Evolutionary conservation across 2,797 vertebrate species (phyloP).

Genomic region (Lateolabrax maculatus): DNA sequence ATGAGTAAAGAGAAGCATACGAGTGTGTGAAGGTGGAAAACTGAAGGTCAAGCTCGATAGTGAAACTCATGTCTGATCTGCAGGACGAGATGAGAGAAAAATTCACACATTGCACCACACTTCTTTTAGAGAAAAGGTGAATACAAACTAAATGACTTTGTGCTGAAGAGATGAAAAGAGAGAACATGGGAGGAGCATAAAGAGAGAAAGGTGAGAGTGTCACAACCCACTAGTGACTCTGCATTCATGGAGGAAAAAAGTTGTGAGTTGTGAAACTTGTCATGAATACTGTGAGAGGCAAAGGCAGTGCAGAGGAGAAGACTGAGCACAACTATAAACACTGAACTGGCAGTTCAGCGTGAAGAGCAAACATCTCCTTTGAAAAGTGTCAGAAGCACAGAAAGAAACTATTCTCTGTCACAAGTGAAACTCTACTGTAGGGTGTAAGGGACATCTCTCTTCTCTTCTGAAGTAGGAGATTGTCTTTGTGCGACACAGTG

Average conservation of each 20-base stretch:
- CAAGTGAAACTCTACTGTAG: no score
- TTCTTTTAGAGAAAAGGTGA: background rate
- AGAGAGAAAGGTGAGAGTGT: slow-evolving; percentile 18
- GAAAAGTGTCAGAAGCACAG: slow-evolving; percentile 36
- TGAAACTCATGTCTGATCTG: no score
- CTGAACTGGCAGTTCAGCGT: slow-evolving; percentile 43
- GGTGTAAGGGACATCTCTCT: background rate
- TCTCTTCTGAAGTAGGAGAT: no score
- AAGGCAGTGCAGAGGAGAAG: slow-evolving; percentile 39
- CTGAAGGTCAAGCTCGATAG: no score
- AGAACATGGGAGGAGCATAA: slow-evolving; percentile 34
- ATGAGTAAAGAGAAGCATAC: no score
- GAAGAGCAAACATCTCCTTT: slow-evolving; percentile 52
- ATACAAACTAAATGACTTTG: slow-evolving; percentile 49
- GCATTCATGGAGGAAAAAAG: slow-evolving; percentile 32
- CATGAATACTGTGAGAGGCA: slow-evolving; percentile 10
- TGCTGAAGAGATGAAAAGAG: no score
- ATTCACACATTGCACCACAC: no score
- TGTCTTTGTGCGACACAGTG: no score
- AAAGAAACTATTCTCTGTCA: background rate
- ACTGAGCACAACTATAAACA: slow-evolving; percentile 44
- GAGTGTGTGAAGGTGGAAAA: no score
- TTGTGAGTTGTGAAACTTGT: slow-evolving; percentile 28
- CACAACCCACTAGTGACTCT: slow-evolving; percentile 14
- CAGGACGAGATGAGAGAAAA: no score